Percentiles rank a stretch among this genome's conserved stretches.
Evolutionary conservation across 2,888 invertebrate species (phyloP).

Genomic region (Drosophila prostipennis): DNA sequence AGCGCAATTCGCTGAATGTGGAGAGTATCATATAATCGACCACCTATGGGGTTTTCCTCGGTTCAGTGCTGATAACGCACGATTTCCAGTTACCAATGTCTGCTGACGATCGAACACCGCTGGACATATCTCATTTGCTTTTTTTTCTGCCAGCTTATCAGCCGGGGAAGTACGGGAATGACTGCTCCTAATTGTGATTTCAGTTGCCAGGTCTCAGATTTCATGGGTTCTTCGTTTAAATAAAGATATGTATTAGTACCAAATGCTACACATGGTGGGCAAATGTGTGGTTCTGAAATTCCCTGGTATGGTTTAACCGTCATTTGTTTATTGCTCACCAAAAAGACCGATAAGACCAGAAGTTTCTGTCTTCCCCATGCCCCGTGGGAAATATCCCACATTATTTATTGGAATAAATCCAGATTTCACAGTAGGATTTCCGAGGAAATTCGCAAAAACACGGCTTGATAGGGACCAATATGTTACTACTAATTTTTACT

Average conservation of each 20-base stretch:
- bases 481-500: constrained; percentile 5
- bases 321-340: constrained; percentile 3
- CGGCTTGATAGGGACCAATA: constrained; percentile 9
- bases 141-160: constrained; percentile 26
- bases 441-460: background rate
- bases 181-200: constrained; percentile 25
- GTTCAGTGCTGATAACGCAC: constrained; percentile 37
- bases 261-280: constrained; percentile 19
- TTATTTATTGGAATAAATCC: background rate
- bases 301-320: constrained; percentile 32
- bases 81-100: constrained; percentile 42
- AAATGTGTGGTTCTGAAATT: constrained; percentile 52
- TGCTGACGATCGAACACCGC: constrained; percentile 39
- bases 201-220: constrained; percentile 36
- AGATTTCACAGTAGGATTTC: constrained; percentile 15
- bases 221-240: constrained; percentile 2
- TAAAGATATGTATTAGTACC: background rate
- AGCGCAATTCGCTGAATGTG: constrained; percentile 5
- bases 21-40: constrained; percentile 44
- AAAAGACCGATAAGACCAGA: constrained; percentile 10
- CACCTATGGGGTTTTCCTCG: constrained; percentile 67
- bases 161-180: constrained; percentile 31
- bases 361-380: background rate
- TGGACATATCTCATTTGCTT: constrained; percentile 36
- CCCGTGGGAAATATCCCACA: background rate